phyloP scores from a whole-genome alignment of 53 echinoderm and acorn worm species.

The Hippasteria phrygiana region DNA sequence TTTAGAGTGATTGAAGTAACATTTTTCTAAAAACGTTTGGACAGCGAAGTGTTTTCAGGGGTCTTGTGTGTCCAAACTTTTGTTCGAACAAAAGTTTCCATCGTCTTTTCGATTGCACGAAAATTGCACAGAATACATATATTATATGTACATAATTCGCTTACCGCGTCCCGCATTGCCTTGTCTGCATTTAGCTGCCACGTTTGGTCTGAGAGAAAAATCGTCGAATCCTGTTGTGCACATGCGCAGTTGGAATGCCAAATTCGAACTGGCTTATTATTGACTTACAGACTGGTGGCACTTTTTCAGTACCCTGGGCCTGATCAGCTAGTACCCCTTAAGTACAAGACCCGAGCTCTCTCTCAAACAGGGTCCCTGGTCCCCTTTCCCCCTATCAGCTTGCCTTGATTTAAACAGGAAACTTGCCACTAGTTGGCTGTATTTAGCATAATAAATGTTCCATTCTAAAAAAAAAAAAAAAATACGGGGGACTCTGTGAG shows the following conservation, averaged over 20 bases:
- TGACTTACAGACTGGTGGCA: slow-evolving; percentile 21
- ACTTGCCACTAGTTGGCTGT: slow-evolving; percentile 50
- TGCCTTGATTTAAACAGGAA: slow-evolving; percentile 47
- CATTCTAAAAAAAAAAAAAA: slow-evolving; percentile 21
- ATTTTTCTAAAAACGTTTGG: too few relatives aligned
- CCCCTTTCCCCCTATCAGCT: slow-evolving; percentile 24
- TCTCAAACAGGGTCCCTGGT: slow-evolving; percentile 16
- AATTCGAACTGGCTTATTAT: neutral
- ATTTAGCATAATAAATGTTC: slow-evolving; percentile 63
- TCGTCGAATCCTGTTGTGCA: too few relatives aligned
- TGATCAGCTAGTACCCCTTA: neutral
- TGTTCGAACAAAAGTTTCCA: too few relatives aligned
- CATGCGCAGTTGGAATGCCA: neutral
- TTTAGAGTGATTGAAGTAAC: too few relatives aligned
- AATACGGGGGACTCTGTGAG: neutral
- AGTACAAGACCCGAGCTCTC: neutral
- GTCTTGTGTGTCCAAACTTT: too few relatives aligned
- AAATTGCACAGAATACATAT: too few relatives aligned
- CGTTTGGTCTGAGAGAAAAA: too few relatives aligned
- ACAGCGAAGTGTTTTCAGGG: too few relatives aligned
- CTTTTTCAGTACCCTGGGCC: slow-evolving; percentile 18
- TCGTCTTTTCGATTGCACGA: too few relatives aligned
- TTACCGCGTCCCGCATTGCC: too few relatives aligned
- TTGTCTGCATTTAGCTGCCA: neutral
- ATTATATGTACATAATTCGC: too few relatives aligned